Evolutionary conservation across 2,888 invertebrate species (phyloP), one percentile per base, ranked within the genome.

Genomic region (Podotricha telesiphe): DNA sequence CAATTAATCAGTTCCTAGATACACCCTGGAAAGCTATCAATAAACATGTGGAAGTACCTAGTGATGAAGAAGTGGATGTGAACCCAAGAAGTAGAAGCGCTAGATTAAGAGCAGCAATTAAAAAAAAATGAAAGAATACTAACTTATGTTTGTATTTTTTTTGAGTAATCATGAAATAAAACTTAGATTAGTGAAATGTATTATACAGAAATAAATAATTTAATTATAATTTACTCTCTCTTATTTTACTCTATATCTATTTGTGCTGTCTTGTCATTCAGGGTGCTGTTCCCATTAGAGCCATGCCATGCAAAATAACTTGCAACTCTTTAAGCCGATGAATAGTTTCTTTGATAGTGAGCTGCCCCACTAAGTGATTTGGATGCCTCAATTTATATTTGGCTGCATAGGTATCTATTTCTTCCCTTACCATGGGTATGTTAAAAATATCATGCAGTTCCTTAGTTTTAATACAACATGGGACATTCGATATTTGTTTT

Each of bases 21-120:
- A 94, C 94, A 22, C 94, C 95, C 8, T 99, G 99, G 99, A 88
- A 94, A 77, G 95, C 95, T 75, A 79, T 98, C 0, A 95, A 95
- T 79, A 97, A 97, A 84, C 97, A 97, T 88, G 96, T 98, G 0
- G 86, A 97, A 20, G 87, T 94, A 11, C 97, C 98, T 0, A 93
- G 93, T 13, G 93, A 94, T 58, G 94, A 95, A 62, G 98, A 99
- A 88, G 90, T 98, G 17, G 93, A 94, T 19, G 75, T 79, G 2
- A 99, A 99, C 91, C 97, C 98, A 28, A 94, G 98, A 80, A 95
- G 97, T 80, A 94, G 98, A 78, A 98, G 98, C 65, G 98, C 98
- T 0, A 97, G 97, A 84, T 88, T 99, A 71, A 91, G 99, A 81
- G 97, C 96, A 70, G 97, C 98, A 55, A 88, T 95, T 50, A 98